Evolutionary conservation across 2,888 invertebrate species (phyloP).

Genomic region (Conops quadrifasciatus): DNA sequence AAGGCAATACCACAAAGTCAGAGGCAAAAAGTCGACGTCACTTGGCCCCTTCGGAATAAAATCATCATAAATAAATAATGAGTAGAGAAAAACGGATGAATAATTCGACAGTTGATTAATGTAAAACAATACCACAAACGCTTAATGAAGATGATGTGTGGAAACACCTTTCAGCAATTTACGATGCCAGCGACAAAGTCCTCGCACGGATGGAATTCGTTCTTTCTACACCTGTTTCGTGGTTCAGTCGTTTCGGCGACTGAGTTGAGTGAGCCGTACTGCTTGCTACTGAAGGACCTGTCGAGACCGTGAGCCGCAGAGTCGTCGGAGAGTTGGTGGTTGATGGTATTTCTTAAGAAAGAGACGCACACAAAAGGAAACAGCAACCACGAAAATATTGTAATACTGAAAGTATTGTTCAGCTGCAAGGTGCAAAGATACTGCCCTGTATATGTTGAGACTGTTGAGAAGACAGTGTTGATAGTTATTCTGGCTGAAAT

Average conservation of each 20-base stretch:
- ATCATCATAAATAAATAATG: constrained; percentile 12
- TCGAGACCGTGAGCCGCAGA: not conserved
- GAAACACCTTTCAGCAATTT: constrained; percentile 35
- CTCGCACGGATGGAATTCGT: not conserved
- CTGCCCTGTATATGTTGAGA: no score
- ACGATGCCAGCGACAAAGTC: not conserved
- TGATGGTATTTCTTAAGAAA: not conserved
- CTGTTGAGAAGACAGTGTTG: no score
- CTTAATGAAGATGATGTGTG: constrained; percentile 21
- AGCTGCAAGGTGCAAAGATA: constrained; percentile 12
- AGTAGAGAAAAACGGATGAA: constrained; percentile 21
- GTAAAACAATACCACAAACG: constrained; percentile 22
- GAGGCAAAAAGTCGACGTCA: no score
- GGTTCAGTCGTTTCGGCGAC: not conserved
- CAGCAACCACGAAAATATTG: not conserved
- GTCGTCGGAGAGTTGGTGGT: not conserved
- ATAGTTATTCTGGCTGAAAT: no score
- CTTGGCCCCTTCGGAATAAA: not conserved
- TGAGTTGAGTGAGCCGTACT: not conserved
- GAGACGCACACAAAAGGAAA: not conserved
- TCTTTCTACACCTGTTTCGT: constrained; percentile 28
- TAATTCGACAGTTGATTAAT: constrained; percentile 34
- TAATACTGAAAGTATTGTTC: not conserved
- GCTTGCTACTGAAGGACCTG: not conserved
- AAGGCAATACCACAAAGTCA: no score